Percentiles rank a stretch among this genome's conserved stretches.
Evolutionary conservation across 2,888 invertebrate species (phyloP).

Genomic region (Deilephila porcellus): DNA sequence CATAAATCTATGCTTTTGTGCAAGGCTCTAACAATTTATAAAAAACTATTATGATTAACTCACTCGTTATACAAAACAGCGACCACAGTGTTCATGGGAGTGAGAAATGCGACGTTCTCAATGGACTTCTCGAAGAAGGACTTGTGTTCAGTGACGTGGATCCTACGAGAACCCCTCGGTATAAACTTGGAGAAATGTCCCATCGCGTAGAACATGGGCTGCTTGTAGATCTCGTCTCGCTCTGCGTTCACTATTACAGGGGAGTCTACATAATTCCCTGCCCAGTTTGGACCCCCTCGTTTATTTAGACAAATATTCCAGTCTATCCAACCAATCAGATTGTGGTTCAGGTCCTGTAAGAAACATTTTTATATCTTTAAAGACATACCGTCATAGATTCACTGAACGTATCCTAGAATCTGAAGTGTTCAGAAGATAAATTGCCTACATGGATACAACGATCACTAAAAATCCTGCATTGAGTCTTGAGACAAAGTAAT

Average conservation of each 20-base stretch:
- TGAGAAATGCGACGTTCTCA: conserved; percentile 58
- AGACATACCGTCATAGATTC: too few relatives aligned
- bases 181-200: conserved; percentile 92
- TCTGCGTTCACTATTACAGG: conserved; percentile 84
- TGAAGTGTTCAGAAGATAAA: too few relatives aligned
- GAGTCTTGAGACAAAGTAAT: too few relatives aligned
- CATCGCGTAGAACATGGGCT: conserved; percentile 94
- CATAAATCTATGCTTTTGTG: too few relatives aligned
- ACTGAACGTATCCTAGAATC: too few relatives aligned
- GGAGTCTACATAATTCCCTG: conserved; percentile 90
- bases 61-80: conserved; percentile 69
- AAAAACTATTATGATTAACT: conserved; percentile 38
- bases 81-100: conserved; percentile 63
- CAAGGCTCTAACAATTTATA: too few relatives aligned
- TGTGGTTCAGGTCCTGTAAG: conserved; percentile 88
- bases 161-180: conserved; percentile 82
- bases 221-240: conserved; percentile 91
- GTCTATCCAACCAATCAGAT: conserved; percentile 93
- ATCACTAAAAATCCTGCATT: too few relatives aligned
- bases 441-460: too few relatives aligned
- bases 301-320: conserved; percentile 94
- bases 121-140: conserved; percentile 39
- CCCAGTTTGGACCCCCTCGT: conserved; percentile 93
- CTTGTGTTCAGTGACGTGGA: conserved; percentile 45
- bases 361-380: neutral